These are phyloP conservation scores for Idaea dimidiata DNA, from an alignment of 2,888 invertebrate species.

Conservation along the genomic window DNA sequence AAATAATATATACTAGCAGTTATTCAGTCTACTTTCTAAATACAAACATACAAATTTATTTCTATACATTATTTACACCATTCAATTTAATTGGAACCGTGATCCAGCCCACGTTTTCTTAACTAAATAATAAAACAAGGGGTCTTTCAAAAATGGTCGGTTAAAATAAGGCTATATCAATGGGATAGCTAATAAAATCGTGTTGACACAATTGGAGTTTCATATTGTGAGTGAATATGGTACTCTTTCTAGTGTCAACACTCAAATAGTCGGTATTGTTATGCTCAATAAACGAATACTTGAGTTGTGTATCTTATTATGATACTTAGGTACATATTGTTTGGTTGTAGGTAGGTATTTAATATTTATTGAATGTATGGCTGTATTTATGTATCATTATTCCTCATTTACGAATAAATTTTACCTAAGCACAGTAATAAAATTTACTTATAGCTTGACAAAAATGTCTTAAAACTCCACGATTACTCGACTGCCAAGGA, in stretches of 20 bases:
- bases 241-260: conserved; percentile 19
- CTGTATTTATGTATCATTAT: too few species aligned
- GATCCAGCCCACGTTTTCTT: conserved; percentile 8
- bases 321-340: background rate
- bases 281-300: conserved; percentile 14
- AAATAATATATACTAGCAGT: too few species aligned
- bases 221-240: conserved; percentile 31
- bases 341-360: background rate
- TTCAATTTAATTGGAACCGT: conserved; percentile 24
- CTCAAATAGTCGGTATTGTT: conserved; percentile 19
- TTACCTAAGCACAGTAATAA: too few species aligned
- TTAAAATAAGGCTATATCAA: conserved; percentile 32
- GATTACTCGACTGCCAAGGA: too few species aligned
- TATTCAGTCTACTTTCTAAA: conserved; percentile 38
- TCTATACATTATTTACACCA: background rate
- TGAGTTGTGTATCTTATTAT: background rate
- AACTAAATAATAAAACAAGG: conserved; percentile 15
- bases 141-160: conserved; percentile 31
- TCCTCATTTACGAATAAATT: too few species aligned
- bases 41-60: conserved; percentile 22
- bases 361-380: too few species aligned
- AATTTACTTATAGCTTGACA: too few species aligned
- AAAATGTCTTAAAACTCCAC: too few species aligned
- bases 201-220: conserved; percentile 49
- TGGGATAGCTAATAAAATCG: conserved; percentile 52